Evolutionary conservation across 2,888 invertebrate genomes (phyloP), one percentile per base, ranked within the genome.

Genomic region (Xestoiulus laeticollis): DNA sequence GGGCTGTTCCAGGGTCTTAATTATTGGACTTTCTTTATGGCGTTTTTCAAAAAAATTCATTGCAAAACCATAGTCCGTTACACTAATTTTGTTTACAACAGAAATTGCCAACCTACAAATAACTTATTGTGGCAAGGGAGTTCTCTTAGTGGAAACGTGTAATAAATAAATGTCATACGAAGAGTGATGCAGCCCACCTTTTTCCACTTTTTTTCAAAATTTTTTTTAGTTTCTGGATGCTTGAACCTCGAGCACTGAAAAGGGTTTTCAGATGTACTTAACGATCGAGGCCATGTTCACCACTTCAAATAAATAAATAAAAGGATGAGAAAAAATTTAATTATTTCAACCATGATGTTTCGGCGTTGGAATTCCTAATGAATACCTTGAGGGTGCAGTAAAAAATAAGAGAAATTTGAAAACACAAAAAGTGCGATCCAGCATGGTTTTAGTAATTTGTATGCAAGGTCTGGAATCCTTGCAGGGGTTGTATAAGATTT

Each of bases 61-160:
- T 68, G 8, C 2, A 59, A 19, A 26, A 19, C 68, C 68, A 43
- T 26, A 68, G 78, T 12, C 30, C 78, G 30, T 30, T 12, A 26
- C 78, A 26, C 78, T 26, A 30, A 30, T 22, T 30, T 78, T 78
- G 78, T 78, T 78, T 30, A 30, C 78, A 30, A 10, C 78, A 0
- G 14, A 78, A 78, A 30, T 1, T 30, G 78, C 30, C 30, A 78
- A 30, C 78, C 12, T 78, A 78, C 78, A 78, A 78, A 78, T 78
- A 30, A 22, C 26, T 26, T 30, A 14, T 78, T 22, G 78, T 30
- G 22, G 14, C 68, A 5, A 14, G 30, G 78, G 78, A 22, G 14
- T 22, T 78, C n/a, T 26, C 30, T 22, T 78, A 78, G 30, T 78
- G 78, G 78, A 78, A 78, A 30, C 78, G 78, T 78, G 78, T 78